A percentile compares a stretch with the other conserved stretches of the same genome.
phyloP scores from a whole-genome alignment of 2,888 invertebrate species.

The Hydrotaea cyrtoneurina region DNA sequence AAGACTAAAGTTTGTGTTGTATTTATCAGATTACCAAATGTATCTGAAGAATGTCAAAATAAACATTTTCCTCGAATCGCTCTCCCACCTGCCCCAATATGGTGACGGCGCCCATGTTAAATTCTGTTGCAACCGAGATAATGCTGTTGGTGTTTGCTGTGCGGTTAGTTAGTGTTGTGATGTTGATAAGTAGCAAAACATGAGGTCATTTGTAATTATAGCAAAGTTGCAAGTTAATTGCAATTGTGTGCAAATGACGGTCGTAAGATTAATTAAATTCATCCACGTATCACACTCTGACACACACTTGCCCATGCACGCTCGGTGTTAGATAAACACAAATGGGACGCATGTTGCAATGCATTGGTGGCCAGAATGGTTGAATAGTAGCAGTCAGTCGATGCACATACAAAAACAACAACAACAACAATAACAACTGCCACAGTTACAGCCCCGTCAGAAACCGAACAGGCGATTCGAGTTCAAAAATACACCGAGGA shows the following conservation, averaged over 20 bases:
- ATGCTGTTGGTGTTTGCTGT: constrained; percentile 23
- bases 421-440: background rate
- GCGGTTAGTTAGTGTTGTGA: constrained; percentile 68
- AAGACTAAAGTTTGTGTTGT: no score
- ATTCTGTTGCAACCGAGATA: constrained; percentile 19
- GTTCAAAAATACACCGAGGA: constrained; percentile 49
- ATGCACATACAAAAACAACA: background rate
- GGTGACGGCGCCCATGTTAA: background rate
- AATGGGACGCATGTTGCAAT: constrained; percentile 25
- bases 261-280: constrained; percentile 79
- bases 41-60: no score
- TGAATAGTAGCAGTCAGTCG: no score
- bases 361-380: constrained; percentile 6
- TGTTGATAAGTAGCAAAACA: constrained; percentile 78
- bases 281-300: constrained; percentile 58
- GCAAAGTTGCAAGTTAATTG: constrained; percentile 79
- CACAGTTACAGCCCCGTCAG: background rate
- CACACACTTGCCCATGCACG: background rate
- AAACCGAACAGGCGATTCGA: constrained; percentile 2
- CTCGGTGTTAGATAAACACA: constrained; percentile 18
- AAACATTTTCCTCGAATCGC: no score
- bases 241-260: constrained; percentile 79
- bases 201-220: constrained; percentile 78
- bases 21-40: no score
- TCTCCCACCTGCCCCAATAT: no score